phyloP scores from a whole-genome alignment of 1,140 invertebrate genomes.

The Drosophila takahashii region DNA sequence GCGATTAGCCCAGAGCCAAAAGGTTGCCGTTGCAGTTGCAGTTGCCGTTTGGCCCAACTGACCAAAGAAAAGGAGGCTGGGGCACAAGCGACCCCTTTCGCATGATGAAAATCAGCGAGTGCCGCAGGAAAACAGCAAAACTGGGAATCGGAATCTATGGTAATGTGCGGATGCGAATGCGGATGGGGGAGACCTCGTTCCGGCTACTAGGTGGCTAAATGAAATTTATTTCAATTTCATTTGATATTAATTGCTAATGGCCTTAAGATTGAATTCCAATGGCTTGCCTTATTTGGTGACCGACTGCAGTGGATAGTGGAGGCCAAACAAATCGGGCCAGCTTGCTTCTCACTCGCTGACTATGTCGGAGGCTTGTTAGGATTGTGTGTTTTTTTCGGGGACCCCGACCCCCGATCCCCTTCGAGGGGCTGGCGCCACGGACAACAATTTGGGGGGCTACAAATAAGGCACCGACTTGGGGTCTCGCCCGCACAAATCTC shows the following conservation, averaged over 20 bases:
- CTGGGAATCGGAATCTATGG: slow-evolving; percentile 37
- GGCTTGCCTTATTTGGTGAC: slow-evolving; percentile 63
- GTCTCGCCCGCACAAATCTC: slow-evolving; percentile 77
- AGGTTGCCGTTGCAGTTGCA: slow-evolving; percentile 46
- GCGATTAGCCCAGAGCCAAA: slow-evolving; percentile 74
- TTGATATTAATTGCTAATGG: slow-evolving; percentile 84
- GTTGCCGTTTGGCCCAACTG: slow-evolving; percentile 47
- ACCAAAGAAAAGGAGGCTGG: slow-evolving; percentile 33
- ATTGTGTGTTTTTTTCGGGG: slow-evolving; percentile 39
- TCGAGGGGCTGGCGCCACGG: slow-evolving; percentile 63
- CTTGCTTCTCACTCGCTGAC: slow-evolving; percentile 55
- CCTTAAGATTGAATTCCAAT: slow-evolving; percentile 79
- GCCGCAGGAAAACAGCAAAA: slow-evolving; percentile 25
- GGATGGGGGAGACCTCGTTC: neutral
- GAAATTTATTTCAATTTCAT: slow-evolving; percentile 85
- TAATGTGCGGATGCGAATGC: slow-evolving; percentile 10
- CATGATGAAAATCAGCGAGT: slow-evolving; percentile 78
- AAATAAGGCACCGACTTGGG: slow-evolving; percentile 76
- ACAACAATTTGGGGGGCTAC: slow-evolving; percentile 73
- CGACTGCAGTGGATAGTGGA: slow-evolving; percentile 9
- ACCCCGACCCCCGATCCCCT: neutral
- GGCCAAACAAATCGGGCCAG: slow-evolving; percentile 62
- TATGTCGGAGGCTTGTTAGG: slow-evolving; percentile 55
- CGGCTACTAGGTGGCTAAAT: slow-evolving; percentile 61
- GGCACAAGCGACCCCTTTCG: slow-evolving; percentile 46